Evolutionary conservation across 30 jellyfish, hydroid and myxozoan species (phyloP).

Genomic region (Pseudorhiza aurosa): DNA sequence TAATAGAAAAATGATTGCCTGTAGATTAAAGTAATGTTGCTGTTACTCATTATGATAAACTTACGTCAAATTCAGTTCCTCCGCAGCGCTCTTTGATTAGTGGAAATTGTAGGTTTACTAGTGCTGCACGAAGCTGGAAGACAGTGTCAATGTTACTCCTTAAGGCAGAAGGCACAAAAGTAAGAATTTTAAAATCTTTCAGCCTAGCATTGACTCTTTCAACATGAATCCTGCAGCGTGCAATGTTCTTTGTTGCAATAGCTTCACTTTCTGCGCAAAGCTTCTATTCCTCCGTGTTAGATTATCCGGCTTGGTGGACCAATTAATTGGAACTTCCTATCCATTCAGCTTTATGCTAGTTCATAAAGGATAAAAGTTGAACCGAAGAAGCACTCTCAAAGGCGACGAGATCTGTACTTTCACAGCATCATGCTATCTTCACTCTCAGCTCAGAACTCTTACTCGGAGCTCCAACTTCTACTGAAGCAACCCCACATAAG

Average conservation of each 20-base stretch:
- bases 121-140: slow-evolving; percentile 18
- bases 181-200: slow-evolving; percentile 17
- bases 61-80: background rate
- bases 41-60: background rate
- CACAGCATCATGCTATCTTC: too few relatives aligned
- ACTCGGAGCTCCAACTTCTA: too few relatives aligned
- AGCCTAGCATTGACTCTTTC: slow-evolving; percentile 38
- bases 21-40: background rate
- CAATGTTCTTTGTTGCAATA: slow-evolving; percentile 2
- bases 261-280: slow-evolving; percentile 8
- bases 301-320: too few relatives aligned
- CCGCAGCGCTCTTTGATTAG: slow-evolving; percentile 11
- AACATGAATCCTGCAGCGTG: slow-evolving; percentile 22
- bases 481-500: too few relatives aligned
- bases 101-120: slow-evolving; percentile 14
- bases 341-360: too few relatives aligned
- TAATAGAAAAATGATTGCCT: background rate
- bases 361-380: too few relatives aligned
- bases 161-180: slow-evolving; percentile 2
- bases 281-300: too few relatives aligned
- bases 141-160: slow-evolving; percentile 21
- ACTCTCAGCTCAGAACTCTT: too few relatives aligned
- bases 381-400: too few relatives aligned
- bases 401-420: too few relatives aligned
- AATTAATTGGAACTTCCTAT: too few relatives aligned